A percentile compares a stretch with the other conserved stretches of the same genome.
phyloP scores from a whole-genome alignment of 2,888 invertebrate species.

The Heliothis peltigera region DNA sequence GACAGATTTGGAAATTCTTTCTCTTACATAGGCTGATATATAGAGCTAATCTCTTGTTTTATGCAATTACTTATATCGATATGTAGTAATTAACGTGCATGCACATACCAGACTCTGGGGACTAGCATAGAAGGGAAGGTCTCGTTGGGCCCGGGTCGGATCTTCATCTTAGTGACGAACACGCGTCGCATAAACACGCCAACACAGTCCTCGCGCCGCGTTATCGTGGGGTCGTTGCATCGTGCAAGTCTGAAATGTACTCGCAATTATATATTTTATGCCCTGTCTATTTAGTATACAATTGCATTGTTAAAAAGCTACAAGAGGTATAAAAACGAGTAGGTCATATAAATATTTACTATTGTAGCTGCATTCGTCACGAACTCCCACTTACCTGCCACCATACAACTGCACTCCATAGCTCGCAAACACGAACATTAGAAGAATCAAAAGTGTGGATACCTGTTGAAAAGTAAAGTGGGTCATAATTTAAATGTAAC shows the following conservation, averaged over 20 bases:
- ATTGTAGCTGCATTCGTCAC: no score
- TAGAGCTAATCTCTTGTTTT: no score
- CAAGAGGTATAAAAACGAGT: background rate
- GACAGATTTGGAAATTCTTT: no score
- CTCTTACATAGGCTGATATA: no score
- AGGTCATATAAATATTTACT: background rate
- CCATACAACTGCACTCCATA: constrained; percentile 99
- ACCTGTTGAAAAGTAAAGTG: constrained; percentile 90
- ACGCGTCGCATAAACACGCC: constrained; percentile 98
- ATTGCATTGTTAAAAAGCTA: no score
- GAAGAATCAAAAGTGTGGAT: constrained; percentile 97
- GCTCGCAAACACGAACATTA: constrained; percentile 99
- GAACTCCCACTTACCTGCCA: constrained; percentile 89
- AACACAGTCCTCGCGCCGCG: constrained; percentile 95
- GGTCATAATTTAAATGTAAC: background rate
- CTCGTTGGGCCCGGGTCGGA: constrained; percentile 94
- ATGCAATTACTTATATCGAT: no score
- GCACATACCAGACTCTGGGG: constrained; percentile 97
- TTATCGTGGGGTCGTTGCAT: constrained; percentile 98
- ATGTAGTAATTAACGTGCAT: no score
- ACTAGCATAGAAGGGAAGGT: constrained; percentile 98
- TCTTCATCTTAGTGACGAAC: constrained; percentile 99
- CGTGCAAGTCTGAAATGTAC: constrained; percentile 93
- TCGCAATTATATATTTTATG: no score
- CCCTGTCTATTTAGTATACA: no score